These are phyloP conservation scores for Rotaria macrura DNA, from an alignment of 2,888 invertebrate species.

Conservation along the genomic window DNA sequence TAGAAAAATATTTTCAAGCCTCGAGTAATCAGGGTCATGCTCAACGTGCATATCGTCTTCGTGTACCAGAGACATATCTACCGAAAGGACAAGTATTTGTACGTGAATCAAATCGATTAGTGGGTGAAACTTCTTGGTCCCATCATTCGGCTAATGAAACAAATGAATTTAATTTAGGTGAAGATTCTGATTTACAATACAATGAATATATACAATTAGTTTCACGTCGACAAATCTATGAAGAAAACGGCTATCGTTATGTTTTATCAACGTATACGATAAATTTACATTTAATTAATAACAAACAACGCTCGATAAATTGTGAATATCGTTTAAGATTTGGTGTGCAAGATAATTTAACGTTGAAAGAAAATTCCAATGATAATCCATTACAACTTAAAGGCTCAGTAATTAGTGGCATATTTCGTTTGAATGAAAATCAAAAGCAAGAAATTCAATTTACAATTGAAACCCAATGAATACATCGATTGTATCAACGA, in stretches of 20 bases:
- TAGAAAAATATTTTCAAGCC: not conserved
- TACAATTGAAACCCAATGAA: not conserved
- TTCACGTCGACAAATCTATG: not conserved
- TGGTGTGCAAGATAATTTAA: constrained; percentile 4
- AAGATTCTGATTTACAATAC: constrained; percentile 5
- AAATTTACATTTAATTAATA: not conserved
- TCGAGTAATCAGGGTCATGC: not conserved
- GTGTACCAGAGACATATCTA: not conserved
- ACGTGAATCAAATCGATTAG: not conserved
- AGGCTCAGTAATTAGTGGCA: not conserved
- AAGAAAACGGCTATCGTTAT: not conserved
- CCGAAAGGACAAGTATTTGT: not conserved
- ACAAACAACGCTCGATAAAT: not conserved
- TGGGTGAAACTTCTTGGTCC: not conserved
- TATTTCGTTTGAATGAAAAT: not conserved
- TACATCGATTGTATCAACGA: not conserved
- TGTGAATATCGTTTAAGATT: not conserved
- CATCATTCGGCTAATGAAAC: not conserved
- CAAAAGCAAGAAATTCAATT: not conserved
- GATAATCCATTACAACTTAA: not conserved
- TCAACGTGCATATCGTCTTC: not conserved
- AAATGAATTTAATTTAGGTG: not conserved
- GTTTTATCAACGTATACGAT: not conserved
- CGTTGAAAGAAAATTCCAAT: not conserved
- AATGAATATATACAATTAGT: not conserved